phyloP scores from a whole-genome alignment of 2,113 vertebrate species.

The Spilogale gracilis region DNA sequence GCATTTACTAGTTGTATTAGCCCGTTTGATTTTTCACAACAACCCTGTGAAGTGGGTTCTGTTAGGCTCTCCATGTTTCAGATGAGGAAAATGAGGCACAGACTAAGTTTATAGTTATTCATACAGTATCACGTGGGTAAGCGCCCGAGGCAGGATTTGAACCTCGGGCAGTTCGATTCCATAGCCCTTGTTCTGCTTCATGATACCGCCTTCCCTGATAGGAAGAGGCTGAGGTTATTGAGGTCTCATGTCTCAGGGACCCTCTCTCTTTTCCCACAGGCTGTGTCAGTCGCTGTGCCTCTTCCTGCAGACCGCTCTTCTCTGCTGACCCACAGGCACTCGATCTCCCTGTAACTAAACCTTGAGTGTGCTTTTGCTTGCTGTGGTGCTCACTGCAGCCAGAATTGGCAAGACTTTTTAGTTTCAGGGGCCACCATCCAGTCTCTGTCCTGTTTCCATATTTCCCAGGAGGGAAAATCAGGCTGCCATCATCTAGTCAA shows the following conservation, averaged over 20 bases:
- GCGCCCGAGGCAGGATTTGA: not conserved
- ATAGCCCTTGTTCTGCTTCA: not conserved
- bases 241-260: not conserved
- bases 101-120: not conserved
- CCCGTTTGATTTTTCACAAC: not conserved
- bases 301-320: not conserved
- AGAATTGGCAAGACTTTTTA: not conserved
- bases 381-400: not conserved
- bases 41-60: not conserved
- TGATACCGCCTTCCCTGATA: not conserved
- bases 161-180: not conserved
- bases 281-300: not conserved
- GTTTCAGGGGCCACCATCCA: not conserved
- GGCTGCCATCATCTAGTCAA: not conserved
- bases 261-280: not conserved
- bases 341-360: not conserved
- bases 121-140: not conserved
- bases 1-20: not conserved
- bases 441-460: not conserved
- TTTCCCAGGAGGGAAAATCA: not conserved
- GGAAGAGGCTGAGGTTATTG: not conserved
- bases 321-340: not conserved
- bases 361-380: not conserved
- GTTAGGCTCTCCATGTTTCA: not conserved
- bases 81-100: not conserved